Evolutionary conservation across 2,113 vertebrate species (phyloP).

Genomic region (Synodontis membranacea): DNA sequence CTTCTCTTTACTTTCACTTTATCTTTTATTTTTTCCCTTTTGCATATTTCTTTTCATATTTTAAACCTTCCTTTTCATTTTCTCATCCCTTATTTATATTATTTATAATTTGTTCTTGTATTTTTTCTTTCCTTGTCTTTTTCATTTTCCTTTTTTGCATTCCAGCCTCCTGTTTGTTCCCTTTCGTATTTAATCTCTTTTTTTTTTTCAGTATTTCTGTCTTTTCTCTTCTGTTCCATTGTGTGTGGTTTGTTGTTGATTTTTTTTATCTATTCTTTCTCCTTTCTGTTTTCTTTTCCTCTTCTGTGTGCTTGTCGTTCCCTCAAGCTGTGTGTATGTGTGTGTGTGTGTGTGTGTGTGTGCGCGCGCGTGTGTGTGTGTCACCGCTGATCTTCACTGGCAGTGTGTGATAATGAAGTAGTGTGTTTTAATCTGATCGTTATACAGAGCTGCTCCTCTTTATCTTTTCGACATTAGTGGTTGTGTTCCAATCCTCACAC

Average conservation of each 20-base stretch:
- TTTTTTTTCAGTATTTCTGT: not conserved
- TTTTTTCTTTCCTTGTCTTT: not conserved
- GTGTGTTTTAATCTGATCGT: constrained; percentile 43
- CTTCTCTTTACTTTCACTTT: no score
- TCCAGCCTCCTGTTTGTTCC: not conserved
- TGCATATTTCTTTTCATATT: not conserved
- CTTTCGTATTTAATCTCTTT: not conserved
- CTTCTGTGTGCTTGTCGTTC: not conserved
- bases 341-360: not conserved
- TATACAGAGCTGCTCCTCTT: constrained; percentile 43
- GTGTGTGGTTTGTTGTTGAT: not conserved
- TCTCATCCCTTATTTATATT: not conserved
- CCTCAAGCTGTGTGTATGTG: not conserved
- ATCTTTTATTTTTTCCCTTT: not conserved
- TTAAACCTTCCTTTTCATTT: not conserved
- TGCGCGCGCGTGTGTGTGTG: not conserved
- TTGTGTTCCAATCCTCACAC: constrained; percentile 31
- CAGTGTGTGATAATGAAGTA: constrained; percentile 30
- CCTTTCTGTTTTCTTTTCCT: not conserved
- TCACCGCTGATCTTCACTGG: constrained; percentile 10
- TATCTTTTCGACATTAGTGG: constrained; percentile 39
- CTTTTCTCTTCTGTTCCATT: not conserved
- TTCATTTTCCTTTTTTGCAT: not conserved
- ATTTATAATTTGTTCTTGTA: not conserved
- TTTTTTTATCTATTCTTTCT: not conserved